Evolutionary conservation across 2,888 invertebrate species (phyloP), one percentile per base, ranked within the genome.

Genomic region (Auanema freiburgensis): DNA sequence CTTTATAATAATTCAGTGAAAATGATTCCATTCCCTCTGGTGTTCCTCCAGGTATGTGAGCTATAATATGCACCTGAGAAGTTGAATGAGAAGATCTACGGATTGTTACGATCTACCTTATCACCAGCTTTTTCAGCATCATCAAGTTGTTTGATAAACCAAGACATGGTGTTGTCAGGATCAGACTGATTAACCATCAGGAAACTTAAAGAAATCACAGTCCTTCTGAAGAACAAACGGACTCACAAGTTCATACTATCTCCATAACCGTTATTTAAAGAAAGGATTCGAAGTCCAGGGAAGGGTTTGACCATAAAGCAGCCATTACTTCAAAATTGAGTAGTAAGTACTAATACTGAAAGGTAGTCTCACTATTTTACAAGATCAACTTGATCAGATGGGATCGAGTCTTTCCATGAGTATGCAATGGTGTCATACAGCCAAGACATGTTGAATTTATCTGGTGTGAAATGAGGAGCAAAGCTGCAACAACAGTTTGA

Each of bases 141-240:
- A 54, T 88, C 85, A 4, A 94, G 85, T 57, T 90, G 89, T 10
- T 88, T 85, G 1, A 90, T 88, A 43, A 94, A 84, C 93, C 93
- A 94, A 59, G 89, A 88, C 56, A 94, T 85, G 83, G 92, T 91
- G 1, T 86, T 88, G 69, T 89, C 88, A 0, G 90, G 89, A 79
- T 92, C 91, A 0, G 94, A 94, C 76, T 93, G 89, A 71, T 91
- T 95, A 70, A 96, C 86, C 21, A 89, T 87, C 25, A 91, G 72
- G 91, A 91, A 92, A 63, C 79, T 79, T 61, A 41, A 74, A 65
- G 16, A 10, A 5, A 46, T 16, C 10, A 46, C 10, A 16, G 21
- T 5, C 6, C 3, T 46, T n/a, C n/a, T 50, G 12, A 23, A 8
- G n/a, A 5, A 23, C n/a, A 21, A 6, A 23, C 24, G n/a, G 11